These are phyloP conservation scores for Nomada fabriciana DNA, from an alignment of 2,888 invertebrate genomes.

Conservation along the genomic window DNA sequence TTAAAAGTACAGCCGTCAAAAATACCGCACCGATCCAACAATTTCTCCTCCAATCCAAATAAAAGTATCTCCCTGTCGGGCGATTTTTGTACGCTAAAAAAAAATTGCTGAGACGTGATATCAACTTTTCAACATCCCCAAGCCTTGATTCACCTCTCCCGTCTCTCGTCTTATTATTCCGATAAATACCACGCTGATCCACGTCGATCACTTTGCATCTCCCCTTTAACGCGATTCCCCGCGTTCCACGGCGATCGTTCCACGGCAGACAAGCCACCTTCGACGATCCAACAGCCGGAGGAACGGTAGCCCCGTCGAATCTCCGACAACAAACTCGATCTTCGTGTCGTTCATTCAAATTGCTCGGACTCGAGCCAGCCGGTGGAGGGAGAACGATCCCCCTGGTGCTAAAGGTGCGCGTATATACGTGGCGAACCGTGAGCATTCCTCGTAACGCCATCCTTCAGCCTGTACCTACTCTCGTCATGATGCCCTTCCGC, in stretches of 20 bases:
- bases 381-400: not conserved
- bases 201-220: too few relatives aligned
- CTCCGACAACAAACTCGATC: conserved; percentile 66
- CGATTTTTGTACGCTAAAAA: too few relatives aligned
- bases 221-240: conserved; percentile 48
- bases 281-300: conserved; percentile 5
- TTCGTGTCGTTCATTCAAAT: conserved; percentile 65
- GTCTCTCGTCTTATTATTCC: too few relatives aligned
- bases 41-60: too few relatives aligned
- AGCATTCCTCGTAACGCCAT: conserved; percentile 60
- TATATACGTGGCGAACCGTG: conserved; percentile 37
- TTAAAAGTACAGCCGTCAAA: too few relatives aligned
- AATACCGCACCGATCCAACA: too few relatives aligned
- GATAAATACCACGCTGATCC: too few relatives aligned
- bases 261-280: conserved; percentile 34
- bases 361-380: conserved; percentile 32
- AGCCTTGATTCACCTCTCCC: too few relatives aligned
- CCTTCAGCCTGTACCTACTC: conserved; percentile 27
- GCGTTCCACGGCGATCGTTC: conserved; percentile 37
- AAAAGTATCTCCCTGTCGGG: too few relatives aligned
- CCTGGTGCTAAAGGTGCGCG: not conserved
- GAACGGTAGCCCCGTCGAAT: conserved; percentile 64
- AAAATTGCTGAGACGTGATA: too few relatives aligned
- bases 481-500: conserved; percentile 61
- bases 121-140: too few relatives aligned